Evolutionary conservation across 2,888 invertebrate genomes (phyloP).

Genomic region (Pristionchus entomophagus): DNA sequence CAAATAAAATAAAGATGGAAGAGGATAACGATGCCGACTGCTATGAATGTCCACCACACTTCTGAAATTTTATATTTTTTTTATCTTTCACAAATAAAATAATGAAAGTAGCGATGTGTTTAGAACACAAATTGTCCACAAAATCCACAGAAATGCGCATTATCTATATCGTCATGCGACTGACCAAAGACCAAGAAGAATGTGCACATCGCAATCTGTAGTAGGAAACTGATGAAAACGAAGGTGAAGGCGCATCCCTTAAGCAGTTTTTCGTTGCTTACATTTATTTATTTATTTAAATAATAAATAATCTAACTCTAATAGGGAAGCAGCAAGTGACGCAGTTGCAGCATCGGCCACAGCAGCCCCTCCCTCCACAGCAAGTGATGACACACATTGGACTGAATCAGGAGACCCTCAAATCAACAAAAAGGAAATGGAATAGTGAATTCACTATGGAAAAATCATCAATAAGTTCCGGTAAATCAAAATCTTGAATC

Average conservation of each 20-base stretch:
- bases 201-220: background rate
- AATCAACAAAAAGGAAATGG: no score
- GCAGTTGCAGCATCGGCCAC: background rate
- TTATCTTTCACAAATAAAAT: no score
- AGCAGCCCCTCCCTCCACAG: background rate
- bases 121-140: no score
- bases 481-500: no score
- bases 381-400: conserved; percentile 9
- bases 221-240: conserved; percentile 4
- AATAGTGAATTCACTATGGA: no score
- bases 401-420: background rate
- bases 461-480: no score
- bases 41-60: background rate
- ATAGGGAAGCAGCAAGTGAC: conserved; percentile 29
- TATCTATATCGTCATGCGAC: background rate
- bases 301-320: background rate
- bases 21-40: background rate
- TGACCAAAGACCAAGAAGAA: background rate
- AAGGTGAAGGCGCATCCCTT: conserved; percentile 8
- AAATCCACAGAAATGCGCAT: no score
- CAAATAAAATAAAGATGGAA: background rate
- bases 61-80: background rate
- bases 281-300: no score
- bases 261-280: background rate
- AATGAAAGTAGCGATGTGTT: no score